phyloP scores from a whole-genome alignment of 2,888 invertebrate genomes.

The Calliphora vomitoria region DNA sequence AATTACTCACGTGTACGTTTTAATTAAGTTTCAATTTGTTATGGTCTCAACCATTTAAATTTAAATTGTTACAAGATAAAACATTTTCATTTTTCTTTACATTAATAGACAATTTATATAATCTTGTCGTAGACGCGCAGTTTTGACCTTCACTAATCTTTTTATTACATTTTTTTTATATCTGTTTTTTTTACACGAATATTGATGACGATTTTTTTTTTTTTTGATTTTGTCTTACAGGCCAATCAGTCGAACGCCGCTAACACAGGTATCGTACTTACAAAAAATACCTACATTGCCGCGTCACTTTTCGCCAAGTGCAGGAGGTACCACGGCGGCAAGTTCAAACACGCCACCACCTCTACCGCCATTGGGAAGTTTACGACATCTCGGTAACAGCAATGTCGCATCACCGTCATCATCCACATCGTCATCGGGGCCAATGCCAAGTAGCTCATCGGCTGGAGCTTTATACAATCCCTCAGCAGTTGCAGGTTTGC shows the following conservation, averaged over 20 bases:
- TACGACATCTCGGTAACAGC: constrained; percentile 69
- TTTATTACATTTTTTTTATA: constrained; percentile 30
- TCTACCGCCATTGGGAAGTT: constrained; percentile 65
- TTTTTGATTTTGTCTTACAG: constrained; percentile 76
- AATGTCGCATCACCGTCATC: constrained; percentile 64
- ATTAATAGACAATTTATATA: constrained; percentile 42
- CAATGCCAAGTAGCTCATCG: constrained; percentile 82
- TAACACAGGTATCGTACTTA: constrained; percentile 83
- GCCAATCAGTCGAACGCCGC: constrained; percentile 83
- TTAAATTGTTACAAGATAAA: constrained; percentile 20
- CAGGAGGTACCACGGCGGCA: constrained; percentile 65
- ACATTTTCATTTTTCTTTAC: constrained; percentile 31
- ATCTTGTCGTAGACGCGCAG: constrained; percentile 21
- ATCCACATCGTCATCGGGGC: constrained; percentile 54
- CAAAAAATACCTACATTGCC: constrained; percentile 83
- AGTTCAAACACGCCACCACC: constrained; percentile 70
- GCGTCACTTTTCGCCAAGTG: constrained; percentile 82
- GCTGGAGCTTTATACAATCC: constrained; percentile 81
- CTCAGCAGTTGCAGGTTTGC: constrained; percentile 79
- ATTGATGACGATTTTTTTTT: constrained; percentile 29
- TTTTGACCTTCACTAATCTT: constrained; percentile 76
- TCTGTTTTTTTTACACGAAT: not conserved
- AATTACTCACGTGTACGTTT: constrained; percentile 76
- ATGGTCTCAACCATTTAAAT: constrained; percentile 70
- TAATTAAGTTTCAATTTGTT: constrained; percentile 81